Conservation (phyloP, 2,113 vertebrate species). For the Myanophis thanlyinensis region DNA sequence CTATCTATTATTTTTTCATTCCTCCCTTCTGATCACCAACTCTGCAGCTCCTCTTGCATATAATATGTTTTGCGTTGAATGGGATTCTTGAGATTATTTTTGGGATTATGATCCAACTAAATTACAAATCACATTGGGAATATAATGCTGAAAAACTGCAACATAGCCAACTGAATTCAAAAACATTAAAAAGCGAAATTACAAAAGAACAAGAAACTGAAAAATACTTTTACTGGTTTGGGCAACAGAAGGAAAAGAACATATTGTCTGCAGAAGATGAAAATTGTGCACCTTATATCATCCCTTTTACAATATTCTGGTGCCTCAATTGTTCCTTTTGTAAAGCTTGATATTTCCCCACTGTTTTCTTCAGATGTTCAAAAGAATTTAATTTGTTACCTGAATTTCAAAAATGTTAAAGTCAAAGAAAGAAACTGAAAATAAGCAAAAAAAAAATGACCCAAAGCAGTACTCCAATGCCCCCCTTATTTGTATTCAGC, state of each 20-base stretch:
- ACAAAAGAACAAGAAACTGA: neutral
- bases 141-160: neutral
- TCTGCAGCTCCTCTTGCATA: neutral
- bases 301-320: neutral
- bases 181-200: neutral
- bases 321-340: neutral
- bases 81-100: neutral
- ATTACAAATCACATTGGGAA: neutral
- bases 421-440: constrained; percentile 5
- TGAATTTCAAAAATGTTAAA: constrained; percentile 20
- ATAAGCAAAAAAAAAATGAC: constrained; percentile 30
- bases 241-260: neutral
- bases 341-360: neutral
- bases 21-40: neutral
- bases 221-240: neutral
- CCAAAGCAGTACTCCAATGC: constrained; percentile 30
- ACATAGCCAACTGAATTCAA: neutral
- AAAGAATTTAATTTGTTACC: neutral
- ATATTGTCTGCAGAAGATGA: neutral
- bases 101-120: neutral
- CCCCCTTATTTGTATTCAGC: constrained; percentile 32
- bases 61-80: neutral
- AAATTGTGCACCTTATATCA: neutral
- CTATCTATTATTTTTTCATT: neutral
- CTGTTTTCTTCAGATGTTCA: neutral